These are phyloP conservation scores for Epirrita christyi DNA, from an alignment of 2,888 invertebrate genomes.

Conservation along the genomic window DNA sequence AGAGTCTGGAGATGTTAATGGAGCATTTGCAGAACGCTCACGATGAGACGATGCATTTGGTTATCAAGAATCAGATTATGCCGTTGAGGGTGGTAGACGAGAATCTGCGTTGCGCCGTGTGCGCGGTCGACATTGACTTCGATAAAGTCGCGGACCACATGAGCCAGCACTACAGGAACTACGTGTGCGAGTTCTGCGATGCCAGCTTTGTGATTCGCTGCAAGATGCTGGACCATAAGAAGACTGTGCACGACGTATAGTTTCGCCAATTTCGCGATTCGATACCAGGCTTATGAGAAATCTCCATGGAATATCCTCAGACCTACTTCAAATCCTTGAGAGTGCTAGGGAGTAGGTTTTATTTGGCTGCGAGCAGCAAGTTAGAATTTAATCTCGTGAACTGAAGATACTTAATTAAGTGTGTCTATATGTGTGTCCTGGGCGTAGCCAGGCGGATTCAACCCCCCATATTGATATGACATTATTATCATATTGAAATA, in stretches of 20 bases:
- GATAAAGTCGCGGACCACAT: conserved; percentile 64
- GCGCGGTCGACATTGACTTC: conserved; percentile 48
- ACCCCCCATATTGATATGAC: too few relatives aligned
- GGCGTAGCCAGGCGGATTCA: too few relatives aligned
- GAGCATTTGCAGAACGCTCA: conserved; percentile 59
- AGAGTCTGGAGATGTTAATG: conserved; percentile 54
- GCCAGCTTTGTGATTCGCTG: conserved; percentile 53
- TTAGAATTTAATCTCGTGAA: too few relatives aligned
- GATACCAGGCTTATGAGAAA: too few relatives aligned
- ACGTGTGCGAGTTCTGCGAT: conserved; percentile 66
- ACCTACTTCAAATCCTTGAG: too few relatives aligned
- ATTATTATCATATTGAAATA: too few relatives aligned
- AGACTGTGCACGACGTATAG: conserved; percentile 52
- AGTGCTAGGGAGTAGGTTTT: too few relatives aligned
- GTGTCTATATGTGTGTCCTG: too few relatives aligned
- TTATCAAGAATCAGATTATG: conserved; percentile 66
- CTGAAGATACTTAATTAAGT: too few relatives aligned
- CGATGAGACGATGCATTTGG: conserved; percentile 55
- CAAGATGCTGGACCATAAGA: conserved; percentile 60
- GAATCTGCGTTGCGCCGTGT: conserved; percentile 50
- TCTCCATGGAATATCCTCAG: too few relatives aligned
- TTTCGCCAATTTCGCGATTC: too few relatives aligned
- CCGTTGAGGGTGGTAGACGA: conserved; percentile 50
- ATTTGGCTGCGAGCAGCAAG: too few relatives aligned
- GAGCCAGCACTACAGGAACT: conserved; percentile 68